Evolutionary conservation across 2,113 vertebrate genomes (phyloP), one percentile per base, ranked within the genome.

Genomic region (Apeltes quadracus): DNA sequence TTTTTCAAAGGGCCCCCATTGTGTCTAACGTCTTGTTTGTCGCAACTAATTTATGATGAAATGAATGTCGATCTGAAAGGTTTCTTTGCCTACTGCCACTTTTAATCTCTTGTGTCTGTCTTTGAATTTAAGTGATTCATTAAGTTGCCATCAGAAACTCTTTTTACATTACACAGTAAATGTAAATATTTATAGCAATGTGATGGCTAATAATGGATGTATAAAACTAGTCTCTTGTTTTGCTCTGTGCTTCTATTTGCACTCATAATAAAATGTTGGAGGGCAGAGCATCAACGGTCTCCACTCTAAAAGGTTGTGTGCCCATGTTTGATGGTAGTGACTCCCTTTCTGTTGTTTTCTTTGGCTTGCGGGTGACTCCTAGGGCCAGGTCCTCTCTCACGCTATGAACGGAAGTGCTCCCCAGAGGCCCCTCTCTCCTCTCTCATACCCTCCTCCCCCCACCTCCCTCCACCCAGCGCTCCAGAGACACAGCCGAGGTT

Each of bases 341-440:
- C 43, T 78, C 15, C 83, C 41, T 29, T 16, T 36, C 3, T 34
- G 3, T 34, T 70, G 65, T 78, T 61, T 61, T 83, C 13, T 70
- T 61, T 79, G 84, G 43, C 16, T 81, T 87, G 87, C 91, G 84
- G 91, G 32, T 92, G 87, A 84, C 88, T 74, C 80, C 27, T 90
- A 98, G 96, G 94, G 94, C 91, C 95, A 96, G 91, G 90, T 97
- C 63, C 86, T 92, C 62, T 88, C 86, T 64, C 83, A 91, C 82
- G 94, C 95, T 41, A 93, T 98, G 92, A 99, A 99, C 86, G 98
- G 98, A 80, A 96, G 91, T 76, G 93, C 57, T 83, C 94, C 95
- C 69, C 96, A 95, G 85, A 95, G 96, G 85, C 94, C 96, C 48
- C 94, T 97, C 87, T 97, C 97, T 76, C 96, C 97, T 38, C 94